Percentiles rank a stretch among this genome's conserved stretches.
These are phyloP conservation scores for Uromys caudimaculatus DNA, from an alignment of 2,797 vertebrate genomes.

Conservation along the genomic window DNA sequence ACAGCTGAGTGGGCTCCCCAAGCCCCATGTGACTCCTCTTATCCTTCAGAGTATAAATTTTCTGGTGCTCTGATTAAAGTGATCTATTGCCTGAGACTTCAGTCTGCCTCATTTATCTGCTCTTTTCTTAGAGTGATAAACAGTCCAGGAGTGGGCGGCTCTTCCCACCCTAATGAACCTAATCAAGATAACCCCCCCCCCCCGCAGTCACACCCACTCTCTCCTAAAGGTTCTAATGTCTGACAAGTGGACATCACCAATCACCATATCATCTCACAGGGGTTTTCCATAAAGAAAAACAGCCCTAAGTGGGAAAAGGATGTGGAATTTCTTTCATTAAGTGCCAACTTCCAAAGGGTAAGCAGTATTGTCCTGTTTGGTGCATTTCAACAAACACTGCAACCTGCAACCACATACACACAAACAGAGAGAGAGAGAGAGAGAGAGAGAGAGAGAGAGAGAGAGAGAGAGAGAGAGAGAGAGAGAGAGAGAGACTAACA, in stretches of 20 bases:
- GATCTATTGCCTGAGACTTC: background rate
- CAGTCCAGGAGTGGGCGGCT: background rate
- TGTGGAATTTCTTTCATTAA: slow-evolving; percentile 2
- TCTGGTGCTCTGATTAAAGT: background rate
- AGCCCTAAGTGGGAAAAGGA: background rate
- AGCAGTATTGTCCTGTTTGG: background rate
- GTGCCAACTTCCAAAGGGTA: background rate
- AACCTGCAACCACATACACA: too few species aligned
- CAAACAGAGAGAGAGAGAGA: background rate
- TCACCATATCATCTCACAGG: background rate
- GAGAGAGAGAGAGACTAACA: background rate
- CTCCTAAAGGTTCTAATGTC: background rate
- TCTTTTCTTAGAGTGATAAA: background rate
- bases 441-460: too few species aligned
- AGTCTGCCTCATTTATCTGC: background rate
- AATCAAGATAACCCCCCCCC: background rate
- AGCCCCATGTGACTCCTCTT: background rate
- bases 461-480: too few species aligned
- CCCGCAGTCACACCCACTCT: background rate
- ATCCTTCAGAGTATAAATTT: background rate
- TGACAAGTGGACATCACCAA: background rate
- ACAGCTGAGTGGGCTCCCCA: too few species aligned
- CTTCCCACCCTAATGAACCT: background rate
- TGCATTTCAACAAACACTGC: background rate
- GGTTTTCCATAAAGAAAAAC: slow-evolving; percentile 23